Percentiles rank a stretch among this genome's conserved stretches.
These are phyloP conservation scores for Sebastes hubbsi DNA, from an alignment of 2,797 vertebrate genomes.

Conservation along the genomic window DNA sequence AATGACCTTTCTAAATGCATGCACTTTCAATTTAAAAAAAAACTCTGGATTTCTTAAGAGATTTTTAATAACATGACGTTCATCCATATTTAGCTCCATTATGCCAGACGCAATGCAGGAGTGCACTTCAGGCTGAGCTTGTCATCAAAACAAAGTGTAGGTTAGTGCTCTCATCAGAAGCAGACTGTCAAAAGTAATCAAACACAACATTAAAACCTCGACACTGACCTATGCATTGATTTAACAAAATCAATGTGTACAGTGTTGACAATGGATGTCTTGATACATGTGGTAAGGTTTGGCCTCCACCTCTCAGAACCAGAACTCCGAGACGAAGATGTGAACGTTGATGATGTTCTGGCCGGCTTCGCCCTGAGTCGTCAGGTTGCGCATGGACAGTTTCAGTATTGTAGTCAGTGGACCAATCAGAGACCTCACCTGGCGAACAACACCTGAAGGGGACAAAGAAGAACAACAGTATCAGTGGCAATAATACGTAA, in stretches of 20 bases:
- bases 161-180: slow-evolving; percentile 55
- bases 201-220: slow-evolving; percentile 29
- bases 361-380: slow-evolving; percentile 87
- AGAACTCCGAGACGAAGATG: slow-evolving; percentile 94
- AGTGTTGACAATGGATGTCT: slow-evolving; percentile 45
- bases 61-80: slow-evolving; percentile 22
- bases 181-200: slow-evolving; percentile 48
- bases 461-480: slow-evolving; percentile 22
- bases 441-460: slow-evolving; percentile 91
- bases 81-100: slow-evolving; percentile 35
- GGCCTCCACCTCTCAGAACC: slow-evolving; percentile 85
- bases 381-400: slow-evolving; percentile 93
- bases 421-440: slow-evolving; percentile 90
- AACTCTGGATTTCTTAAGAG: slow-evolving; percentile 18
- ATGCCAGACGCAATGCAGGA: slow-evolving; percentile 35
- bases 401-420: slow-evolving; percentile 88
- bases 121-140: slow-evolving; percentile 53
- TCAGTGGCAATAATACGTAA: background rate
- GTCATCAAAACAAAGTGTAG: slow-evolving; percentile 47
- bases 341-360: slow-evolving; percentile 93
- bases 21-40: slow-evolving; percentile 61
- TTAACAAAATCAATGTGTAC: slow-evolving; percentile 38
- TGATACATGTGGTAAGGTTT: slow-evolving; percentile 12
- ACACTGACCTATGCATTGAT: slow-evolving; percentile 41
- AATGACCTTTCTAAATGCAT: slow-evolving; percentile 64